These are phyloP conservation scores for Oplegnathus fasciatus DNA, from an alignment of 2,113 vertebrate genomes.

Conservation along the genomic window DNA sequence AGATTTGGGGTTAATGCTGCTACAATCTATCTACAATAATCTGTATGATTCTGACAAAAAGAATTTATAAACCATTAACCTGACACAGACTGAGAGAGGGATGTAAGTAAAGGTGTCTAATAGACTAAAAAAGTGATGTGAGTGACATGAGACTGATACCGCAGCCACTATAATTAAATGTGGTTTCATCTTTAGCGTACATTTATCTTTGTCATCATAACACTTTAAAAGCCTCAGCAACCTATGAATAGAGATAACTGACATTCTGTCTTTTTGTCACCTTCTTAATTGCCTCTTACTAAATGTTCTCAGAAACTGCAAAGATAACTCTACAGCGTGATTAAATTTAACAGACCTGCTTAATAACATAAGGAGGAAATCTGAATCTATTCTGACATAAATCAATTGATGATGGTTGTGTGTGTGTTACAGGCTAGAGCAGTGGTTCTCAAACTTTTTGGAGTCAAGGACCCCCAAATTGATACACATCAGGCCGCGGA, in stretches of 20 bases:
- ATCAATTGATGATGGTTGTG: background rate
- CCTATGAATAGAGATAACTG: slow-evolving; percentile 32
- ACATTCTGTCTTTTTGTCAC: slow-evolving; percentile 53
- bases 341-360: slow-evolving; percentile 37
- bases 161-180: slow-evolving; percentile 53
- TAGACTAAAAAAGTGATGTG: background rate
- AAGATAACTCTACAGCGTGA: slow-evolving; percentile 36
- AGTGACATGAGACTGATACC: slow-evolving; percentile 7
- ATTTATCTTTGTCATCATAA: slow-evolving; percentile 68
- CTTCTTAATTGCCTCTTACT: slow-evolving; percentile 55
- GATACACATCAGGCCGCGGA: no score
- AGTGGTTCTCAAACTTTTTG: no score
- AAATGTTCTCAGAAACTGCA: slow-evolving; percentile 26
- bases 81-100: background rate
- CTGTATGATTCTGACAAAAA: slow-evolving; percentile 7
- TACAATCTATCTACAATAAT: background rate
- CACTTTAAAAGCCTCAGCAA: slow-evolving; percentile 31
- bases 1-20: slow-evolving; percentile 3
- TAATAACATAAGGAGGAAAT: slow-evolving; percentile 5
- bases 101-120: slow-evolving; percentile 10
- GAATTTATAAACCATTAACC: slow-evolving; percentile 25
- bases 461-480: no score
- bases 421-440: no score
- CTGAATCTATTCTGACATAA: background rate
- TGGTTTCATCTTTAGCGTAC: slow-evolving; percentile 30